Conservation (phyloP, 2,797 vertebrate species). For the Melanotaenia trifasciata region DNA sequence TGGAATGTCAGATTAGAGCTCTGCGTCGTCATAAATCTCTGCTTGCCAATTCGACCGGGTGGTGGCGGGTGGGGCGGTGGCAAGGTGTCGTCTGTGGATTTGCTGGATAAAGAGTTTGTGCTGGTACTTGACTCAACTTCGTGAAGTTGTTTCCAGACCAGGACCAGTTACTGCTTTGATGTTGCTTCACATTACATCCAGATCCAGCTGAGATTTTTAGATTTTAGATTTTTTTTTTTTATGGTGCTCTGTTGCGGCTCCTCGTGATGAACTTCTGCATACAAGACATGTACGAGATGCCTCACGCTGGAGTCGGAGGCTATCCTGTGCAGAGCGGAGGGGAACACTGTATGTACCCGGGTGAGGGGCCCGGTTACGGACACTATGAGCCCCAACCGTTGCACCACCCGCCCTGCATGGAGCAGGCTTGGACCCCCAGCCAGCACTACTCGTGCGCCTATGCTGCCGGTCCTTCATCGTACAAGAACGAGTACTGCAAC, state of each 20-base stretch:
- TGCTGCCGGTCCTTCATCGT: slow-evolving; percentile 81
- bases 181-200: background rate
- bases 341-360: slow-evolving; percentile 90
- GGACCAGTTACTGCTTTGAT: background rate
- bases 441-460: slow-evolving; percentile 91
- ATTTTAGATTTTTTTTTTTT: slow-evolving; percentile 21
- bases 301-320: slow-evolving; percentile 82
- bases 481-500: slow-evolving; percentile 91
- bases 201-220: background rate
- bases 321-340: slow-evolving; percentile 85
- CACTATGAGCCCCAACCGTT: slow-evolving; percentile 87
- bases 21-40: slow-evolving; percentile 91
- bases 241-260: slow-evolving; percentile 9
- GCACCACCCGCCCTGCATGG: slow-evolving; percentile 91
- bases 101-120: slow-evolving; percentile 80
- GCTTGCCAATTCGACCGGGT: slow-evolving; percentile 84
- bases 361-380: slow-evolving; percentile 86
- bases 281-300: slow-evolving; percentile 90
- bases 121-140: slow-evolving; percentile 71
- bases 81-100: slow-evolving; percentile 72
- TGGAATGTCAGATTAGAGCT: slow-evolving; percentile 90
- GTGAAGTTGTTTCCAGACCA: background rate
- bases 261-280: slow-evolving; percentile 91
- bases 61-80: slow-evolving; percentile 73
- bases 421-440: slow-evolving; percentile 90